These are phyloP conservation scores for Macroglossus sobrinus DNA, from an alignment of 2,113 vertebrate genomes.

Conservation along the genomic window DNA sequence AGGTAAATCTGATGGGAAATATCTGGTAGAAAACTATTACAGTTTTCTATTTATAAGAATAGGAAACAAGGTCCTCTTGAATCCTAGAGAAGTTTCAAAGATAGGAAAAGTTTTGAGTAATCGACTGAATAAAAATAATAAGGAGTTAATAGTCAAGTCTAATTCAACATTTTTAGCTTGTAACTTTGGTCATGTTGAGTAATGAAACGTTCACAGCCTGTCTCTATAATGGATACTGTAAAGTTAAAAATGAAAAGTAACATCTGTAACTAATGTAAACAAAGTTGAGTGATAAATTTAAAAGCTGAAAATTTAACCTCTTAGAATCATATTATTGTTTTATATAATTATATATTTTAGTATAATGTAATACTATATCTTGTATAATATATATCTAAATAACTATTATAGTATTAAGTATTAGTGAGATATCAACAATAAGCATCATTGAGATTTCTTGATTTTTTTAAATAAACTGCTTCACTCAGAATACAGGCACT, in stretches of 20 bases:
- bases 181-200: not conserved
- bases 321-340: not conserved
- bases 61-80: not conserved
- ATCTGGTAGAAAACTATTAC: not conserved
- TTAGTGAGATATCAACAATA: not conserved
- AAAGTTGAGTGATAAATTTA: not conserved
- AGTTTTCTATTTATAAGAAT: not conserved
- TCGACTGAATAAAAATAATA: not conserved
- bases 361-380: not conserved
- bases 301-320: not conserved
- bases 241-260: not conserved
- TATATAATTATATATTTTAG: not conserved
- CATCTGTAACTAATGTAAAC: not conserved
- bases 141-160: not conserved
- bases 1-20: not conserved
- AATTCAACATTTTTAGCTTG: not conserved
- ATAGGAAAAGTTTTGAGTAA: not conserved
- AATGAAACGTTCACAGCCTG: not conserved
- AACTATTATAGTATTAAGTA: not conserved
- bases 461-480: not conserved
- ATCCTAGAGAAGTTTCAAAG: not conserved
- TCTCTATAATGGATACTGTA: not conserved
- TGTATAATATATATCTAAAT: not conserved
- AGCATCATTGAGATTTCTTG: not conserved
- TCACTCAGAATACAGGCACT: not conserved